Evolutionary conservation across 1,140 invertebrate species (phyloP), one percentile per base, ranked within the genome.

Genomic region (Drosophila lowei): DNA sequence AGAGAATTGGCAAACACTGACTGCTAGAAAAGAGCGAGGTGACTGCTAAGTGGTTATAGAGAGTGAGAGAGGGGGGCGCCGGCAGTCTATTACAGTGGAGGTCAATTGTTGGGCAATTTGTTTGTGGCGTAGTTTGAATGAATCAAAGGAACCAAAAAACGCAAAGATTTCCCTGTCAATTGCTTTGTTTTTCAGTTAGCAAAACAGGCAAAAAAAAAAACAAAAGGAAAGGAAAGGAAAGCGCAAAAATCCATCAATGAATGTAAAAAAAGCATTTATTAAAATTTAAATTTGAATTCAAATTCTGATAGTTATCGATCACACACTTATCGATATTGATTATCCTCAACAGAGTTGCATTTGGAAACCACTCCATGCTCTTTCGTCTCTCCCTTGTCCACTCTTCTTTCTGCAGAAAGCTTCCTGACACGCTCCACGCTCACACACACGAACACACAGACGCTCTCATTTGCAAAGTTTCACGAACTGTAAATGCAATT

Each of bases 61-160:
- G 50, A 55, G 63, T 48, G 47, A 66, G 67, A 68, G 49, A 66
- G 30, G 62, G 61, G 25, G 11, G 48, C 3, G n/a, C 1, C 2
- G 48, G 44, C 15, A n/a, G 46, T n/a, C 42, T 62, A 63, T 72
- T 30, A 61, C 64, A 74, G 57, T 74, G 60, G 68, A 74, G 71
- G 71, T 74, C 71, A 74, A 73, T 73, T 61, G 60, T 72, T 53
- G 60, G 52, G 42, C 70, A 72, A 63, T 73, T 71, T 50, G 28
- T 9, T 52, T 66, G 55, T 71, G 67, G 71, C 71, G 71, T 70
- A 74, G 53, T 74, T 70, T 30, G 55, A 43, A 55, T 49, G n/a
- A 67, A 59, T 50, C 25, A 21, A 52, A 52, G n/a, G 15, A 28
- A 53, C 55, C 30, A 18, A 59, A 54, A 75, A 49, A 50, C 28